Evolutionary conservation across 2,113 vertebrate species (phyloP).

Genomic region (Eleginops maclovinus): DNA sequence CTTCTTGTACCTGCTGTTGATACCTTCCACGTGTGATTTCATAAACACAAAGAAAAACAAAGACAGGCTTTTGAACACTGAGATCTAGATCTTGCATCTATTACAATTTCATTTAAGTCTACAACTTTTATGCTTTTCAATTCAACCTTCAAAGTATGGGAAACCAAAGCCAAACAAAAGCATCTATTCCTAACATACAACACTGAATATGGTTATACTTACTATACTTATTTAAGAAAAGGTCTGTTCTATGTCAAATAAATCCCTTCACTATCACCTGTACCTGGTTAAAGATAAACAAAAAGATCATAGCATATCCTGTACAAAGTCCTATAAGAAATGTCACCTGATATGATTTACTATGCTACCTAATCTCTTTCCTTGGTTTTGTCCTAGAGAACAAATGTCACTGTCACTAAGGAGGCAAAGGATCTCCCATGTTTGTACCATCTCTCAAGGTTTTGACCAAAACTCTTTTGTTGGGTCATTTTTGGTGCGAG

Average conservation of each 20-base stretch:
- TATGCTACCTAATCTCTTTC: not conserved
- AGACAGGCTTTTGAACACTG: not conserved
- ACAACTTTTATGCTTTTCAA: not conserved
- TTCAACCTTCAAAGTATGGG: no score
- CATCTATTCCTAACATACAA: not conserved
- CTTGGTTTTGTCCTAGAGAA: not conserved
- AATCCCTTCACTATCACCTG: not conserved
- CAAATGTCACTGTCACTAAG: not conserved
- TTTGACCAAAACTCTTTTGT: not conserved
- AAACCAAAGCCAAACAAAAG: not conserved
- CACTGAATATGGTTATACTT: not conserved
- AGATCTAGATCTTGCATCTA: not conserved
- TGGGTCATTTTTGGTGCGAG: not conserved
- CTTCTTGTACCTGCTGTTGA: not conserved
- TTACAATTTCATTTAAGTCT: not conserved
- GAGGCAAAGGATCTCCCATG: not conserved
- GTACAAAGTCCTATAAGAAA: not conserved
- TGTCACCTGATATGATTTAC: constrained; percentile 13
- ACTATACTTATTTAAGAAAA: not conserved
- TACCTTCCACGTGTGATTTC: not conserved
- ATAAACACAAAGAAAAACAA: not conserved
- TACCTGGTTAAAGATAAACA: not conserved
- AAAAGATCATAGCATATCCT: not conserved
- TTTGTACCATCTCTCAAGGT: not conserved
- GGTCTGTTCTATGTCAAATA: not conserved